Conservation (phyloP, 2,888 invertebrate species). For the Stenchaetothrips biformis region DNA sequence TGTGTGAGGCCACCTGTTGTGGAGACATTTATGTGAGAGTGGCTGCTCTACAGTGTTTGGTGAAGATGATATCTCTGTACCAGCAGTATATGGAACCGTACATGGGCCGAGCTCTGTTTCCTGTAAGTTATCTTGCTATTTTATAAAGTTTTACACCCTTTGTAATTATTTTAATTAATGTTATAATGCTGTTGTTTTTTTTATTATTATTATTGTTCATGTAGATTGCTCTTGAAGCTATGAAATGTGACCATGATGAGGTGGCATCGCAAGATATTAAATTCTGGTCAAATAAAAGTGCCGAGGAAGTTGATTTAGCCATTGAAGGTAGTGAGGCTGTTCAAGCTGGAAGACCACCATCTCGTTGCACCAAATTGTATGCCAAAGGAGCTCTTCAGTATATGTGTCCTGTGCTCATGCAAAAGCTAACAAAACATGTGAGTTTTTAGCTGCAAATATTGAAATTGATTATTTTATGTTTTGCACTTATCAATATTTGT, state of each 20-base stretch:
- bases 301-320: constrained; percentile 94
- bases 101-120: constrained; percentile 96
- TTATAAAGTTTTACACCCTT: neutral
- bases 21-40: constrained; percentile 87
- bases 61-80: constrained; percentile 95
- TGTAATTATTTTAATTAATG: neutral
- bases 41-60: constrained; percentile 97
- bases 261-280: constrained; percentile 97
- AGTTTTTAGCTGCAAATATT: neutral
- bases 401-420: constrained; percentile 88
- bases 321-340: constrained; percentile 91
- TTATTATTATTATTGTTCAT: constrained; percentile 35
- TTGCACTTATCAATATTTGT: neutral
- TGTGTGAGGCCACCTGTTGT: constrained; percentile 97
- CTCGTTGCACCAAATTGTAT: constrained; percentile 88
- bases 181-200: neutral
- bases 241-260: constrained; percentile 95
- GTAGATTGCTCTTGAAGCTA: constrained; percentile 92
- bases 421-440: constrained; percentile 86
- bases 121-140: constrained; percentile 52
- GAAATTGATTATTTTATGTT: neutral
- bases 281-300: constrained; percentile 98
- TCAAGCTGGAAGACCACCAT: constrained; percentile 91
- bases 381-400: constrained; percentile 97
- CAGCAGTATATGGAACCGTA: constrained; percentile 99